These are phyloP conservation scores for Diadromus collaris DNA, from an alignment of 2,888 invertebrate genomes.

Conservation along the genomic window DNA sequence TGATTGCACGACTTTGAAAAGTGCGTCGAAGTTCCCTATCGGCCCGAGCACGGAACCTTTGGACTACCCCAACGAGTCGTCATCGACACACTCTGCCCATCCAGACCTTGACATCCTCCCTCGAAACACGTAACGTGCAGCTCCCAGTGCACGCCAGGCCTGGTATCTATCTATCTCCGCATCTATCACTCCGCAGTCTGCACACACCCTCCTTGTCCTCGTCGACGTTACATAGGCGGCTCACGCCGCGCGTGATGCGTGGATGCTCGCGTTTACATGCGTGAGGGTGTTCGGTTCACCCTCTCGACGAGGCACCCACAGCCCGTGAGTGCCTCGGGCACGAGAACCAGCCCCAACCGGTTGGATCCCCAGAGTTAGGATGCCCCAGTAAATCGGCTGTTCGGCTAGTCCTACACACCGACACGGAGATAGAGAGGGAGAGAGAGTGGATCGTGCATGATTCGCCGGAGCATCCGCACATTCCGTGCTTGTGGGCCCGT, in stretches of 20 bases:
- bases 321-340: constrained; percentile 10
- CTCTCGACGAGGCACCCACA: constrained; percentile 21
- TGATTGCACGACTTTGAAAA: too few species aligned
- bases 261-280: constrained; percentile 52
- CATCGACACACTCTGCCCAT: background rate
- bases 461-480: constrained; percentile 35
- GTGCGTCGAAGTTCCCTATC: background rate
- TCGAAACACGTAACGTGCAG: constrained; percentile 37
- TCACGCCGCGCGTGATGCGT: constrained; percentile 44
- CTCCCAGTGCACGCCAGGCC: constrained; percentile 12
- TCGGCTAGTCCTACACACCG: constrained; percentile 21
- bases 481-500: background rate
- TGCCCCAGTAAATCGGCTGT: constrained; percentile 49
- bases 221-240: constrained; percentile 43
- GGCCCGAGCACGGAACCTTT: background rate
- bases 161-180: background rate
- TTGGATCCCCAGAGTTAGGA: constrained; percentile 24
- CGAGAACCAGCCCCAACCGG: constrained; percentile 6
- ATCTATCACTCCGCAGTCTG: constrained; percentile 11
- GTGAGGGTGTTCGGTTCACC: constrained; percentile 44
- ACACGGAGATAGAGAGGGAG: background rate
- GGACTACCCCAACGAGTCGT: background rate
- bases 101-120: constrained; percentile 24
- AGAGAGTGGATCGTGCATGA: constrained; percentile 43
- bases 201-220: constrained; percentile 22